Evolutionary conservation across 2,797 vertebrate species (phyloP).

Genomic region (Helicolenus hilgendorfi): DNA sequence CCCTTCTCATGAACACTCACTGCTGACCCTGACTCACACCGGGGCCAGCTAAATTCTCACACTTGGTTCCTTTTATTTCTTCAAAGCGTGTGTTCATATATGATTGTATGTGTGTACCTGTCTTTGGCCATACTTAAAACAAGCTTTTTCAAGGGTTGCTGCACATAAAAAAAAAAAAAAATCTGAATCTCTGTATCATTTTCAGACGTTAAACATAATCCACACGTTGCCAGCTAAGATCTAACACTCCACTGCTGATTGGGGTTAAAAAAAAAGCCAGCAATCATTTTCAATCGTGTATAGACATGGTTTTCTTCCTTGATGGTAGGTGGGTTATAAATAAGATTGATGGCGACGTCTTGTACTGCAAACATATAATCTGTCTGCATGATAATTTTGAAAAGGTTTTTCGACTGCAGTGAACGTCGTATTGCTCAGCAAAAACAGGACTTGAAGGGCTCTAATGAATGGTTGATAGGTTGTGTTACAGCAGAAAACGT

Average conservation of each 20-base stretch:
- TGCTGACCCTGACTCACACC: conserved; percentile 65
- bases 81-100: background rate
- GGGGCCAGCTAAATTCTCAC: conserved; percentile 24
- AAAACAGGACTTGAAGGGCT: conserved; percentile 31
- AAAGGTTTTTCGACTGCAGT: conserved; percentile 33
- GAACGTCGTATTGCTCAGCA: conserved; percentile 5
- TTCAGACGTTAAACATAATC: conserved; percentile 55
- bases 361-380: conserved; percentile 73
- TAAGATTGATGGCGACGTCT: conserved; percentile 47
- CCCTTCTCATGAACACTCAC: conserved; percentile 75
- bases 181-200: background rate
- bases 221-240: conserved; percentile 51
- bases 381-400: conserved; percentile 49
- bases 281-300: conserved; percentile 67
- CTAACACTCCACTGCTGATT: conserved; percentile 68
- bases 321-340: conserved; percentile 64
- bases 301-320: conserved; percentile 52
- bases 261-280: conserved; percentile 54
- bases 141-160: background rate
- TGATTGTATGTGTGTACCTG: background rate
- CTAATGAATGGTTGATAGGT: conserved; percentile 33
- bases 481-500: conserved; percentile 21
- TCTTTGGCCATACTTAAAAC: conserved; percentile 5
- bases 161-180: background rate
- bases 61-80: background rate